Base-by-base conservation (phyloP, 2,888 invertebrate genomes). In the Amphimallon solstitiale region DNA sequence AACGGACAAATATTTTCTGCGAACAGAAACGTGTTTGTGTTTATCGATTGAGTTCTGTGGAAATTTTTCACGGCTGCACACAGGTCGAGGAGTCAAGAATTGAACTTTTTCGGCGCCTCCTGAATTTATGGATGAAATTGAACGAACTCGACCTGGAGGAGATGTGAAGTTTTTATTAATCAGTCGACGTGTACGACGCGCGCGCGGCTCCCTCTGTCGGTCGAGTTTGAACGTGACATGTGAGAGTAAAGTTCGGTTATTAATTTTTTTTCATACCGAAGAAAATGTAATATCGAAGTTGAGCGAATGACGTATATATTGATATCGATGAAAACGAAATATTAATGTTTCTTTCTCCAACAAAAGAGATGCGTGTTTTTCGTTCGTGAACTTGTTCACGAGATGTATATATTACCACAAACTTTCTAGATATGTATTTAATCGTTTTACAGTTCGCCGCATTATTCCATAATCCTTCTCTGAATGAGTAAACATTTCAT, bases 31-130 rank as follows among this genome's bases (percentile, higher is more conserved):
- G 29, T 29, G 29, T 29, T 29, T 29, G 29, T 29, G 29, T 29
- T 29, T 29, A 29, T 29, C 29, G 29, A 29, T 29, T 29, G 29
- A 5, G 29, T 29, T 29, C 9, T 29, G 29, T 5, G 37, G 37
- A 35, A 54, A 54, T 10, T 38, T 54, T 37, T 17, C 21, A 17
- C 52, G 52, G 17, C 14, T 17, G 37, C 35, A 37, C 34, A 15
- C 52, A n/a, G n/a, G n/a, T n/a, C n/a, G 52, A 10, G n/a, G 19
- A 14, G 52, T 29, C 21, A 37, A 19, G 52, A 54, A 17, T 38
- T 12, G 52, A 54, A 54, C 35, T 54, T 54, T 54, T 54, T 54
- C 38, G 52, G 52, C 38, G 52, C 52, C 38, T 54, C 19, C 12
- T 54, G 37, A 54, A 54, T 54, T 54, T 54, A 54, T 52, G 35